Evolutionary conservation across 2,888 invertebrate species (phyloP).

Genomic region (Diaperis boleti): DNA sequence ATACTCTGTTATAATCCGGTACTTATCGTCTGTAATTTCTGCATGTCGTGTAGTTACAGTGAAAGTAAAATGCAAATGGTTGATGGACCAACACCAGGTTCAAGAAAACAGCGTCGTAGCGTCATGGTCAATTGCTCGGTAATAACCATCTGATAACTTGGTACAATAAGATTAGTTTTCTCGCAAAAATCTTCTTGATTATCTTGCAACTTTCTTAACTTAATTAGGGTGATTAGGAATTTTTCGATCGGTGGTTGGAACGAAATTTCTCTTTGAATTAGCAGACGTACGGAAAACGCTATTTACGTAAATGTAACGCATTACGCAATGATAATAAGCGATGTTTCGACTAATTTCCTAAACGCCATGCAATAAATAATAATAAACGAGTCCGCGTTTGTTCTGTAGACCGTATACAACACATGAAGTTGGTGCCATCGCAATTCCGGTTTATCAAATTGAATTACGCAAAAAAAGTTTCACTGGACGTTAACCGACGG

Average conservation of each 20-base stretch:
- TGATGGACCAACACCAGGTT: conserved; percentile 30
- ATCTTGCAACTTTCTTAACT: conserved; percentile 21
- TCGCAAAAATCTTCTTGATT: conserved; percentile 22
- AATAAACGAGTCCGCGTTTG: conserved; percentile 23
- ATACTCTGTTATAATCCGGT: conserved; percentile 6
- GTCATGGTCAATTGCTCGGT: conserved; percentile 42
- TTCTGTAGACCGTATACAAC: conserved; percentile 28
- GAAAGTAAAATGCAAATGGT: conserved; percentile 38
- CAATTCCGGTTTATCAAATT: conserved; percentile 30
- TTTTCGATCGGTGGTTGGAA: not conserved
- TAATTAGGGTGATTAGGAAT: conserved; percentile 12
- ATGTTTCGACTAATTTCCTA: conserved; percentile 8
- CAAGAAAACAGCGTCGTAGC: conserved; percentile 21
- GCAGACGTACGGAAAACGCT: not conserved
- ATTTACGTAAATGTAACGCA: conserved; percentile 1
- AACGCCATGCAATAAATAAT: conserved; percentile 27
- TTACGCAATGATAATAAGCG: not conserved
- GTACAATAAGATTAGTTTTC: conserved; percentile 27
- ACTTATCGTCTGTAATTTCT: conserved; percentile 23
- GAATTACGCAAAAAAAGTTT: conserved; percentile 31
- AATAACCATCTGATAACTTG: conserved; percentile 14
- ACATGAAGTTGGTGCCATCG: conserved; percentile 8
- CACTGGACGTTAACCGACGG: conserved; percentile 28
- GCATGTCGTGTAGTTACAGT: conserved; percentile 20
- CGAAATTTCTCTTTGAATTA: conserved; percentile 7